These are phyloP conservation scores for Creontiades dilutus DNA, from an alignment of 2,888 invertebrate species.

Conservation along the genomic window DNA sequence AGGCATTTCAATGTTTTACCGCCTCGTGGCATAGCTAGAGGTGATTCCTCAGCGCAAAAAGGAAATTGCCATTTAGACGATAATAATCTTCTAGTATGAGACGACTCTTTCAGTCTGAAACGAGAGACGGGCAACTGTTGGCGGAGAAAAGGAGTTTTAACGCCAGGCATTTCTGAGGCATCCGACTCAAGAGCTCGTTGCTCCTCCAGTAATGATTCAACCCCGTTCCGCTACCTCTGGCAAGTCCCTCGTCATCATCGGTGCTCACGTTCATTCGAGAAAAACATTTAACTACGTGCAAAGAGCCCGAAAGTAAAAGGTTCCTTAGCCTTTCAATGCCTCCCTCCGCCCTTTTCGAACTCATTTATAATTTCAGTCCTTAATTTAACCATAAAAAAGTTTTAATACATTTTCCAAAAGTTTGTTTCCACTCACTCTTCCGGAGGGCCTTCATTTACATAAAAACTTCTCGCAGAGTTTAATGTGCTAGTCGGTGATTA, in stretches of 20 bases:
- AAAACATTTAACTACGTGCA: conserved; percentile 62
- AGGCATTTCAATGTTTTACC: neutral
- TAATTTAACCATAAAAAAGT: conserved; percentile 66
- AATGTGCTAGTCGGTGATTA: conserved; percentile 64
- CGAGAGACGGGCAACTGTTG: neutral
- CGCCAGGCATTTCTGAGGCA: neutral
- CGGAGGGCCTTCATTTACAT: conserved; percentile 52
- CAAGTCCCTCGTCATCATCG: neutral
- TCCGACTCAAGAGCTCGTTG: neutral
- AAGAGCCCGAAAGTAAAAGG: conserved; percentile 47
- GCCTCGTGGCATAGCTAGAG: neutral
- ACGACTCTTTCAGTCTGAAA: conserved; percentile 1
- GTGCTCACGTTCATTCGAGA: conserved; percentile 33
- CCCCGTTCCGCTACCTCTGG: neutral
- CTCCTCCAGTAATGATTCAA: conserved; percentile 10
- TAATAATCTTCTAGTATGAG: conserved; percentile 7
- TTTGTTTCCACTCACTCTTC: conserved; percentile 56
- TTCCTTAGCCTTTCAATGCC: conserved; percentile 24
- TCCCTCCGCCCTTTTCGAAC: neutral
- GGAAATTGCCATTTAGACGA: neutral
- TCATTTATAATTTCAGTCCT: conserved; percentile 57
- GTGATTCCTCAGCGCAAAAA: neutral
- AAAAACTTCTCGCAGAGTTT: conserved; percentile 58
- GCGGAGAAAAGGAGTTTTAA: neutral
- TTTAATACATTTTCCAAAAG: conserved; percentile 63